Percentiles rank a stretch among this genome's conserved stretches.
Evolutionary conservation across 1,140 invertebrate species (phyloP).

Genomic region (Colletes gigas): DNA sequence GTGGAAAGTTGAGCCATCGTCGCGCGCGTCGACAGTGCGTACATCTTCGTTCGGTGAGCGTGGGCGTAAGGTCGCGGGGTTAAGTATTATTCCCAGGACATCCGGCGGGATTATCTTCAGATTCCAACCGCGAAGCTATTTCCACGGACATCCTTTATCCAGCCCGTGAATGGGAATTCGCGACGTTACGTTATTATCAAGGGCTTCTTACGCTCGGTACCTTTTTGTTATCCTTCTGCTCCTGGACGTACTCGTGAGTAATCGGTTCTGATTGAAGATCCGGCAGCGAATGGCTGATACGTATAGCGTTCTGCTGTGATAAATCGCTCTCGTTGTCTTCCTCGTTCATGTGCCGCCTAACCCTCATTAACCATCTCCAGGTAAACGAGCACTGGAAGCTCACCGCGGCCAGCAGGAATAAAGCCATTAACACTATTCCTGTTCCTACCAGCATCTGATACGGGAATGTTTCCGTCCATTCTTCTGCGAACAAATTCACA

Average conservation of each 20-base stretch:
- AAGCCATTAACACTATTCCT: slow-evolving; percentile 84
- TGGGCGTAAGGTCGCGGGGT: too few relatives aligned
- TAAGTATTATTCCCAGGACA: too few relatives aligned
- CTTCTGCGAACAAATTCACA: slow-evolving; percentile 70
- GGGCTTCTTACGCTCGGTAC: slow-evolving; percentile 70
- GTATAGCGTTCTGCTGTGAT: slow-evolving; percentile 85
- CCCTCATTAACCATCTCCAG: slow-evolving; percentile 86
- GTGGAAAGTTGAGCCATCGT: too few relatives aligned
- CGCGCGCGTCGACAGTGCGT: too few relatives aligned
- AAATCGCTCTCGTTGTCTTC: slow-evolving; percentile 83
- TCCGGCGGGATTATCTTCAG: too few relatives aligned
- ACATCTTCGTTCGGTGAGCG: too few relatives aligned
- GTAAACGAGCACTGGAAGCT: slow-evolving; percentile 87
- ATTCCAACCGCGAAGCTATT: not conserved
- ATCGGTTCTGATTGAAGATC: slow-evolving; percentile 87
- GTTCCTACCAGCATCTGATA: slow-evolving; percentile 82
- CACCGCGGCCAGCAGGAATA: slow-evolving; percentile 85
- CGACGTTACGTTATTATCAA: not conserved
- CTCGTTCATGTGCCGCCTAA: slow-evolving; percentile 80
- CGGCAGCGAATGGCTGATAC: slow-evolving; percentile 88
- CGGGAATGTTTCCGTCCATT: slow-evolving; percentile 78
- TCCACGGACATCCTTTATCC: not conserved
- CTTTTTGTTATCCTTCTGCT: slow-evolving; percentile 87
- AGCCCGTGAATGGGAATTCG: not conserved
- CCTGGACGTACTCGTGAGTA: slow-evolving; percentile 87